Conservation (phyloP, 2,113 vertebrate species). For the Peromyscus maniculatus region DNA sequence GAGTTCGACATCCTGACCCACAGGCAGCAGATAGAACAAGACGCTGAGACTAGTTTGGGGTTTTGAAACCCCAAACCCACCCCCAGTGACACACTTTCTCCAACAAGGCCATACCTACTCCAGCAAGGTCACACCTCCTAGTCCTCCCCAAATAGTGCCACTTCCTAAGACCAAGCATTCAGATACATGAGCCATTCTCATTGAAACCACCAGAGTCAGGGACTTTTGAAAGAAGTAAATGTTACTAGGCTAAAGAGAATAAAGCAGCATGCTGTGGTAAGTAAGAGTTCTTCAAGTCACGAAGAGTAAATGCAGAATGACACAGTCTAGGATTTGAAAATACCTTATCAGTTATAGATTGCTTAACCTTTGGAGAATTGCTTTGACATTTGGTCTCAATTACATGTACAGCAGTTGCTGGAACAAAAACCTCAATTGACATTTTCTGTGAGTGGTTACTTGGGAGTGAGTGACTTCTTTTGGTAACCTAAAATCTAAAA, state of each 20-base stretch:
- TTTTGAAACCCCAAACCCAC: not conserved
- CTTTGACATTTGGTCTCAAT: slow-evolving; percentile 77
- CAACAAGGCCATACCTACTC: no score
- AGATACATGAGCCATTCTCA: not conserved
- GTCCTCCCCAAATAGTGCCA: not conserved
- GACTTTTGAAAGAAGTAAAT: slow-evolving; percentile 61
- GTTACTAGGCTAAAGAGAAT: slow-evolving; percentile 41
- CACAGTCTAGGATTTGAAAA: slow-evolving; percentile 45
- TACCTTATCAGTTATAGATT: slow-evolving; percentile 53
- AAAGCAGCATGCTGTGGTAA: slow-evolving; percentile 20
- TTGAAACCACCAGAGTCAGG: not conserved
- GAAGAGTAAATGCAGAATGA: slow-evolving; percentile 28
- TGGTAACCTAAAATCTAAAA: slow-evolving; percentile 73
- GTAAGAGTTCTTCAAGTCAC: not conserved
- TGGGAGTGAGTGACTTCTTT: slow-evolving; percentile 72
- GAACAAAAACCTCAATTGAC: slow-evolving; percentile 67
- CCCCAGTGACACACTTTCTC: not conserved
- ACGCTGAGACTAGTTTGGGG: no score
- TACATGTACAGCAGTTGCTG: slow-evolving; percentile 62
- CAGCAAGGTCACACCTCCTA: not conserved
- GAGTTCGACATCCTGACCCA: not conserved
- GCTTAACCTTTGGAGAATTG: slow-evolving; percentile 66
- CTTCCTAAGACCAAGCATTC: not conserved
- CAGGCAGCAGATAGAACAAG: not conserved
- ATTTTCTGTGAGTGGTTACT: slow-evolving; percentile 70